Conservation (phyloP, 2,888 invertebrate species). For the Drosophila helvetica region DNA sequence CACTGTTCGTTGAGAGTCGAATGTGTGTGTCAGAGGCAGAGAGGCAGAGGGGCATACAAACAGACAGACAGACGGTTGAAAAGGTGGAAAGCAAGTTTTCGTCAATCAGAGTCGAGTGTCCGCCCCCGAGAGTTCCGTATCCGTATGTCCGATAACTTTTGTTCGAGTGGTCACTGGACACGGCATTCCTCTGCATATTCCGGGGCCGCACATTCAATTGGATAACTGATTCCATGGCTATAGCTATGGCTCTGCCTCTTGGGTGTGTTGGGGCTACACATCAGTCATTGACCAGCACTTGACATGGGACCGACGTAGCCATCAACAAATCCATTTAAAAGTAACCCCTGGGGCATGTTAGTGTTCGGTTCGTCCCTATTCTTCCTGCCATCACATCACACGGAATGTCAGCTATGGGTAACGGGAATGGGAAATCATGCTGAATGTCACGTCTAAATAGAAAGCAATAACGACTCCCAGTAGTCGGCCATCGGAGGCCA, state of each 20-base stretch:
- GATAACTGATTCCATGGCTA: slow-evolving; percentile 20
- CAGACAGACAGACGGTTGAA: slow-evolving; percentile 27
- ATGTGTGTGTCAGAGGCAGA: neutral
- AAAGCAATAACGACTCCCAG: slow-evolving; percentile 24
- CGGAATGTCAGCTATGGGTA: slow-evolving; percentile 21
- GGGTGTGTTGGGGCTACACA: slow-evolving; percentile 17
- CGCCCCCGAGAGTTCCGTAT: neutral
- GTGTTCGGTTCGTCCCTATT: slow-evolving; percentile 7
- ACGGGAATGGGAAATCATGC: slow-evolving; percentile 55
- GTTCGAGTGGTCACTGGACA: slow-evolving; percentile 1
- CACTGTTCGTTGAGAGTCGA: slow-evolving; percentile 39
- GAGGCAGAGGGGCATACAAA: slow-evolving; percentile 15
- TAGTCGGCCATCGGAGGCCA: neutral
- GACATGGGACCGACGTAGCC: slow-evolving; percentile 73
- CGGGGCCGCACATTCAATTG: slow-evolving; percentile 2
- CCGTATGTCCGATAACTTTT: slow-evolving; percentile 15
- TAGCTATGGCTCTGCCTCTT: neutral
- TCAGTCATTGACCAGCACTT: slow-evolving; percentile 61
- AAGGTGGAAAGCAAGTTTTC: slow-evolving; percentile 18
- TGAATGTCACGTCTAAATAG: slow-evolving; percentile 68
- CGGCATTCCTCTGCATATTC: slow-evolving; percentile 16
- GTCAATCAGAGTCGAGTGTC: slow-evolving; percentile 8
- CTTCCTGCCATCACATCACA: neutral
- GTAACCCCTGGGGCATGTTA: slow-evolving; percentile 29
- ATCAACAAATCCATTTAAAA: slow-evolving; percentile 70